These are phyloP conservation scores for Hybognathus amarus DNA, from an alignment of 2,797 vertebrate species.

Conservation along the genomic window DNA sequence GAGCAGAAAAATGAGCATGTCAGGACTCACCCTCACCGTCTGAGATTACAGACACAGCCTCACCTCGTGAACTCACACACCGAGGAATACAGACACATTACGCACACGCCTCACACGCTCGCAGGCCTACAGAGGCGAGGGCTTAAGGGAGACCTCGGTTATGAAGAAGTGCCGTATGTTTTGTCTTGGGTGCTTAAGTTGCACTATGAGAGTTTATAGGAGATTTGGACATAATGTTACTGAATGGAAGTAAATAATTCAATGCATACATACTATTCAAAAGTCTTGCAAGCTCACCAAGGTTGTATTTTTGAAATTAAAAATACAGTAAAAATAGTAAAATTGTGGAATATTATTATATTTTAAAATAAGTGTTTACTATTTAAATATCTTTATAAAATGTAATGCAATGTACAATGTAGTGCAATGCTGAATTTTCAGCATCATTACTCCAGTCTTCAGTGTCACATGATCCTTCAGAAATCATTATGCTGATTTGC, in stretches of 20 bases:
- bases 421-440: neutral
- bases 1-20: constrained; percentile 61
- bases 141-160: constrained; percentile 28
- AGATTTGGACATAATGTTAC: neutral
- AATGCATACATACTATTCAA: neutral
- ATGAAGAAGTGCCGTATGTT: constrained; percentile 28
- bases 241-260: neutral
- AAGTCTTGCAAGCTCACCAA: neutral
- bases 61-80: constrained; percentile 58
- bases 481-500: neutral
- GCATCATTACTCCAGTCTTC: neutral
- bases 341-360: neutral
- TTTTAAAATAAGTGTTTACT: neutral
- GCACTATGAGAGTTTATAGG: neutral
- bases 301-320: neutral
- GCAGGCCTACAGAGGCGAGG: neutral
- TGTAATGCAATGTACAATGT: no score
- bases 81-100: constrained; percentile 58
- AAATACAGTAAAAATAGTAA: neutral
- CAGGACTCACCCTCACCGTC: constrained; percentile 61
- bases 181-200: constrained; percentile 1
- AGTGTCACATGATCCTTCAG: neutral
- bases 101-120: constrained; percentile 40
- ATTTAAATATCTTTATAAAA: neutral
- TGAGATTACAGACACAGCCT: constrained; percentile 60